phyloP scores from a whole-genome alignment of 2,888 invertebrate genomes.

The Galerucella nymphaeae region DNA sequence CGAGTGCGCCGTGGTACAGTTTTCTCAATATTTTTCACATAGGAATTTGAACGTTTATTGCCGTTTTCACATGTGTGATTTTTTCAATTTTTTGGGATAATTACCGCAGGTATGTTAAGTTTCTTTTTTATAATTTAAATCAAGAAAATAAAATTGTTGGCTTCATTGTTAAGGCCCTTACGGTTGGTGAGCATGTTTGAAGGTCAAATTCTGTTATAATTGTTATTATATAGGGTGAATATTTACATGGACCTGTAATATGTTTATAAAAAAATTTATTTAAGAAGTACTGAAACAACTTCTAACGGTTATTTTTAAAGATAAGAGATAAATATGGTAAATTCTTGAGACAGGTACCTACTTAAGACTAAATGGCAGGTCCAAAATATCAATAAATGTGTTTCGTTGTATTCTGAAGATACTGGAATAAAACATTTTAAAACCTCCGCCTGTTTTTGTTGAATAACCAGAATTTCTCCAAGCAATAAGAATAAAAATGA shows the following conservation, averaged over 20 bases:
- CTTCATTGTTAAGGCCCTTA: slow-evolving; percentile 2
- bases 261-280: too few relatives aligned
- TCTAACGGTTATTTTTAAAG: neutral
- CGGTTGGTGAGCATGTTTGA: slow-evolving; percentile 18
- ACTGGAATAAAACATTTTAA: too few relatives aligned
- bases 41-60: slow-evolving; percentile 18
- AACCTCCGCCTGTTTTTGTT: too few relatives aligned
- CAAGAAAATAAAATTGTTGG: neutral
- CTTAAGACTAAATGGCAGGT: too few relatives aligned
- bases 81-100: slow-evolving; percentile 13
- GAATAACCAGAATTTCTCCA: too few relatives aligned
- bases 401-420: too few relatives aligned
- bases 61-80: slow-evolving; percentile 23
- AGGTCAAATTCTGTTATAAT: slow-evolving; percentile 18
- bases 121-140: neutral
- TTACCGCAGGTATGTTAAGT: slow-evolving; percentile 22
- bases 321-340: neutral
- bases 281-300: too few relatives aligned
- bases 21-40: slow-evolving; percentile 8
- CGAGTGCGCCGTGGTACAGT: slow-evolving; percentile 39
- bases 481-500: too few relatives aligned
- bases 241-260: too few relatives aligned
- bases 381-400: too few relatives aligned
- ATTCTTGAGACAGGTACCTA: neutral
- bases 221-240: too few relatives aligned